phyloP scores from a whole-genome alignment of 2,797 vertebrate genomes.

The Luscinia luscinia region DNA sequence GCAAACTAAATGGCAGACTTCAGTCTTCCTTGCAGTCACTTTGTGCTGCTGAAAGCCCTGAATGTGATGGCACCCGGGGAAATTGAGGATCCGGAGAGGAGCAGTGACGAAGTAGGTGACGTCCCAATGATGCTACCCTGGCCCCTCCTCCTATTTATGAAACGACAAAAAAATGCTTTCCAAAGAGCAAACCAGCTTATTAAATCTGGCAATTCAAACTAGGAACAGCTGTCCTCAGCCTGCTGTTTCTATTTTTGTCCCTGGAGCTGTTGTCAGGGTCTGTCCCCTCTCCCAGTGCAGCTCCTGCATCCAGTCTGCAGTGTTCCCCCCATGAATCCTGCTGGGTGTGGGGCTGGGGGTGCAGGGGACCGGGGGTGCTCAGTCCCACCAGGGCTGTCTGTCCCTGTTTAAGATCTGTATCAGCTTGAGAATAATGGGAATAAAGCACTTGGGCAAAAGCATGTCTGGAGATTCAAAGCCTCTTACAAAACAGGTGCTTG shows the following conservation, averaged over 20 bases:
- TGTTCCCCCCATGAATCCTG: background rate
- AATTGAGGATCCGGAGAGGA: background rate
- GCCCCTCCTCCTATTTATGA: background rate
- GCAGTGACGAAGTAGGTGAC: background rate
- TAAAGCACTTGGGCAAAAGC: background rate
- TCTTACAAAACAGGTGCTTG: background rate
- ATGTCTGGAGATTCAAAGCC: background rate
- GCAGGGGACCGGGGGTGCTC: background rate
- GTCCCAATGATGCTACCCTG: fast-evolving
- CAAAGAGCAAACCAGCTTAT: constrained; percentile 30
- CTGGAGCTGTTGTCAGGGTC: background rate
- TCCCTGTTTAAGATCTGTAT: background rate
- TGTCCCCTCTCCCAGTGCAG: fast-evolving
- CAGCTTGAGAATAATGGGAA: background rate
- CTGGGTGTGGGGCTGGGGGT: fast-evolving
- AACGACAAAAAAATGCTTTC: background rate
- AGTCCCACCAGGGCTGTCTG: background rate
- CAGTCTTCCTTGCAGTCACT: background rate
- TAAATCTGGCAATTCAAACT: constrained; percentile 22
- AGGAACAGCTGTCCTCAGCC: constrained; percentile 25
- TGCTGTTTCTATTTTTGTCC: background rate
- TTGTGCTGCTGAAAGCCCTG: background rate
- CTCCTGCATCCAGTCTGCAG: background rate
- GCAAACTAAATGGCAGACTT: constrained; percentile 25
- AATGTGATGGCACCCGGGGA: background rate